These are phyloP conservation scores for Oplegnathus fasciatus DNA, from an alignment of 2,113 vertebrate species.

Conservation along the genomic window DNA sequence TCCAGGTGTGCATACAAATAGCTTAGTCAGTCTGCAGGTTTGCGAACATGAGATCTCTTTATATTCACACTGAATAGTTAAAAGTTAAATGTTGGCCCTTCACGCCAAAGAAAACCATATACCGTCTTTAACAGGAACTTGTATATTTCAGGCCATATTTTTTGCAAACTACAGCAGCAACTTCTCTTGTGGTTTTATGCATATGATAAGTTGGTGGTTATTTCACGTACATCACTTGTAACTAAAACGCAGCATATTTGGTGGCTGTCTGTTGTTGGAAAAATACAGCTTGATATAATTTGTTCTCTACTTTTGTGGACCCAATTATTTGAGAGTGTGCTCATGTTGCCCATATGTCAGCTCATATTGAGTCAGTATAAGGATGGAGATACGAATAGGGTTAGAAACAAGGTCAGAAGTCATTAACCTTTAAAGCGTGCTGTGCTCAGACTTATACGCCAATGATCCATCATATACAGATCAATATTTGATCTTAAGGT, in stretches of 20 bases:
- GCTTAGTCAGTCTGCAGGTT: constrained; percentile 17
- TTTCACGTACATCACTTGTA: neutral
- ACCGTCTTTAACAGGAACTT: neutral
- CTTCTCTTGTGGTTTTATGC: neutral
- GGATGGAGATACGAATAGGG: neutral
- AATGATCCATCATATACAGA: constrained; percentile 46
- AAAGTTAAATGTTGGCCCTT: neutral
- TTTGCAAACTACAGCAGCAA: neutral
- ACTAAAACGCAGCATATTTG: neutral
- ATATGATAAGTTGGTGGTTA: neutral
- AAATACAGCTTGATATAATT: neutral
- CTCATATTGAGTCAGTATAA: constrained; percentile 19
- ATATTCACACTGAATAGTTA: constrained; percentile 1
- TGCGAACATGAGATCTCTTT: constrained; percentile 11
- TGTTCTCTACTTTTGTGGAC: neutral
- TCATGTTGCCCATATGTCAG: neutral
- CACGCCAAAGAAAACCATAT: neutral
- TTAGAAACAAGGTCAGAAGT: constrained; percentile 50
- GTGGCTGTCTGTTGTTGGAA: neutral
- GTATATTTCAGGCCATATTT: no score
- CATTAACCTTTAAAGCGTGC: constrained; percentile 46
- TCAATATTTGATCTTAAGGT: constrained; percentile 59
- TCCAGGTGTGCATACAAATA: constrained; percentile 40
- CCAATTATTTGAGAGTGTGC: constrained; percentile 14
- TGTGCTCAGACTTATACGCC: constrained; percentile 4